These are phyloP conservation scores for Cryptomyrus ogoouensis DNA, from an alignment of 2,113 vertebrate genomes.

Conservation along the genomic window DNA sequence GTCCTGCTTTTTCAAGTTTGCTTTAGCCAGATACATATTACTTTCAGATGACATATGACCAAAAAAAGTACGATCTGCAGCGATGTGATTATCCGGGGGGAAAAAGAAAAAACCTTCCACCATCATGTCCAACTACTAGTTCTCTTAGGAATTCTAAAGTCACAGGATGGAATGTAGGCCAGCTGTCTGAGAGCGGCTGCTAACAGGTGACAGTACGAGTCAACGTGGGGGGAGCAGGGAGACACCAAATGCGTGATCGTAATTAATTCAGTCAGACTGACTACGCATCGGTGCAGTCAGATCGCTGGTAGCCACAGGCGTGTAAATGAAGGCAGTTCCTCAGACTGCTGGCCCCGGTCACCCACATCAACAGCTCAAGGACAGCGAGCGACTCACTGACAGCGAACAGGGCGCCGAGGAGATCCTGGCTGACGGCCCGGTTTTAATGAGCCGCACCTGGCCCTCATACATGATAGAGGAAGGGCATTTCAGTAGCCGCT, in stretches of 20 bases:
- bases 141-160: background rate
- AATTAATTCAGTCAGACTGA: conserved; percentile 45
- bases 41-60: background rate
- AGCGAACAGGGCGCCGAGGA: background rate
- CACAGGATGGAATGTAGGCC: background rate
- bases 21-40: background rate
- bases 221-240: background rate
- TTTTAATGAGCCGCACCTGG: conserved; percentile 66
- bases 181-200: background rate
- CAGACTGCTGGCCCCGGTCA: conserved; percentile 34
- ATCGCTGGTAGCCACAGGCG: conserved; percentile 19
- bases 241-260: conserved; percentile 30
- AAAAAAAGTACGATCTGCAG: background rate
- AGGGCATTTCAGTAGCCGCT: conserved; percentile 50
- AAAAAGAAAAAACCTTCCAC: background rate
- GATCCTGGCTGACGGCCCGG: conserved; percentile 26
- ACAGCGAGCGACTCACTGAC: conserved; percentile 31
- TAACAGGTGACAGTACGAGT: background rate
- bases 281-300: conserved; percentile 12
- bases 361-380: conserved; percentile 37
- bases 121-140: too few species aligned
- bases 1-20: background rate
- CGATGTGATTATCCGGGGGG: background rate
- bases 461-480: conserved; percentile 62
- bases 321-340: conserved; percentile 32